Percentiles rank a stretch among this genome's conserved stretches.
These are phyloP conservation scores for Himalopsyche tibetana DNA, from an alignment of 2,888 invertebrate genomes.

Conservation along the genomic window DNA sequence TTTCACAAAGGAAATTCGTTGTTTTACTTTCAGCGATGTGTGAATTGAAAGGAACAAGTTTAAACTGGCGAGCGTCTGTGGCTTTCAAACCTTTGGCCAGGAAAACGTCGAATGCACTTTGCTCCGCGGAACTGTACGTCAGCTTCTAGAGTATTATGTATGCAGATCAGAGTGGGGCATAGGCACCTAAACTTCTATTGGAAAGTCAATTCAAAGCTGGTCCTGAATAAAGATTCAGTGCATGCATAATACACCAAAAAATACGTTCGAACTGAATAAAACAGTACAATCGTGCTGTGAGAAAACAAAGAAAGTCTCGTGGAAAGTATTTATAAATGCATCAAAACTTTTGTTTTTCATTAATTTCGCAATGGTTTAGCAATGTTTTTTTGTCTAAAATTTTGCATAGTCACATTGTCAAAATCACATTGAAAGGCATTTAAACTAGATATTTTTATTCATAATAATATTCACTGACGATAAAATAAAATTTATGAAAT, in stretches of 20 bases:
- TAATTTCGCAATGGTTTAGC: too few species aligned
- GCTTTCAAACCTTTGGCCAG: slow-evolving; percentile 28
- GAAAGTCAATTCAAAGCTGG: slow-evolving; percentile 21
- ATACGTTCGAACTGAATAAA: background rate
- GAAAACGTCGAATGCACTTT: slow-evolving; percentile 45
- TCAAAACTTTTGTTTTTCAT: too few species aligned
- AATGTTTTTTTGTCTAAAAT: too few species aligned
- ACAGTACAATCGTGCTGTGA: background rate
- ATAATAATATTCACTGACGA: too few species aligned
- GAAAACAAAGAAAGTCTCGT: background rate
- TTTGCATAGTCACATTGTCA: too few species aligned
- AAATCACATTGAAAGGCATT: too few species aligned
- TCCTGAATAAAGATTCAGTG: slow-evolving; percentile 19
- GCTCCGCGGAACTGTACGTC: slow-evolving; percentile 1
- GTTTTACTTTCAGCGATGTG: slow-evolving; percentile 43
- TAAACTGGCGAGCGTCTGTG: slow-evolving; percentile 39
- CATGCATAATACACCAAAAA: slow-evolving; percentile 38
- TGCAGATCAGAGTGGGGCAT: slow-evolving; percentile 10
- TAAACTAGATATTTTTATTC: too few species aligned
- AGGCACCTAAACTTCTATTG: slow-evolving; percentile 7
- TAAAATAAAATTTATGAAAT: too few species aligned
- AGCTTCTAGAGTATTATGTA: slow-evolving; percentile 17
- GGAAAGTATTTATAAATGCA: background rate
- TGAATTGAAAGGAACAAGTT: slow-evolving; percentile 41
- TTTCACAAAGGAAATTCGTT: slow-evolving; percentile 47